A percentile compares a stretch with the other conserved stretches of the same genome.
phyloP scores from a whole-genome alignment of 2,888 invertebrate genomes.

The Aspidapion aeneum region DNA sequence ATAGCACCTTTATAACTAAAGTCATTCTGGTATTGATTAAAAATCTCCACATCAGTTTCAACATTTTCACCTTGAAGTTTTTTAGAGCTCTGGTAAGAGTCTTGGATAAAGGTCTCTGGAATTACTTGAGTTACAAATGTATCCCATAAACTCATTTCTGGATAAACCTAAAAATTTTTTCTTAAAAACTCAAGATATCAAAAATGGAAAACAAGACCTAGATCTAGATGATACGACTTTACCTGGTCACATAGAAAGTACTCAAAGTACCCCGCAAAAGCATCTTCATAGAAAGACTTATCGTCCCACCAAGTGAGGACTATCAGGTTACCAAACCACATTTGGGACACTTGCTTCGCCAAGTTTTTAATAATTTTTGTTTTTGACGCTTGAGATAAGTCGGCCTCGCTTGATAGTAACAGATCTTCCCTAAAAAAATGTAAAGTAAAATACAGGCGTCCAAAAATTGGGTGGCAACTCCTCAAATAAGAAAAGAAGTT shows the following conservation, averaged over 20 bases:
- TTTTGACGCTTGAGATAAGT: conserved; percentile 50
- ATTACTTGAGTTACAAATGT: background rate
- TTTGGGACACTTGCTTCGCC: conserved; percentile 77
- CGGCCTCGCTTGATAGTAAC: conserved; percentile 51
- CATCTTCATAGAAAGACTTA: conserved; percentile 68
- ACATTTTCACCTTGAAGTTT: background rate
- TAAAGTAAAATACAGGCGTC: too few species aligned
- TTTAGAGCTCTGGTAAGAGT: background rate
- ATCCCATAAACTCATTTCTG: background rate
- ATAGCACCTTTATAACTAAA: conserved; percentile 22
- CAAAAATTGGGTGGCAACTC: too few species aligned
- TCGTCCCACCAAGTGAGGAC: conserved; percentile 75
- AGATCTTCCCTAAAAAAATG: background rate
- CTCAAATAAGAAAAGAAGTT: too few species aligned
- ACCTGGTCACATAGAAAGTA: conserved; percentile 49
- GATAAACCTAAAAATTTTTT: background rate
- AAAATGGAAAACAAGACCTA: too few species aligned
- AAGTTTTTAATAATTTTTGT: conserved; percentile 61
- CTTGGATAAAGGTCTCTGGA: background rate
- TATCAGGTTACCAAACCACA: conserved; percentile 79
- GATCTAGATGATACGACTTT: too few species aligned
- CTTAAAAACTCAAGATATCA: too few species aligned
- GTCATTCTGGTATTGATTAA: background rate
- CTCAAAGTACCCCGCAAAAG: conserved; percentile 72
- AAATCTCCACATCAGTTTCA: background rate